Evolutionary conservation across 2,797 vertebrate species (phyloP).

Genomic region (Pygocentrus nattereri): DNA sequence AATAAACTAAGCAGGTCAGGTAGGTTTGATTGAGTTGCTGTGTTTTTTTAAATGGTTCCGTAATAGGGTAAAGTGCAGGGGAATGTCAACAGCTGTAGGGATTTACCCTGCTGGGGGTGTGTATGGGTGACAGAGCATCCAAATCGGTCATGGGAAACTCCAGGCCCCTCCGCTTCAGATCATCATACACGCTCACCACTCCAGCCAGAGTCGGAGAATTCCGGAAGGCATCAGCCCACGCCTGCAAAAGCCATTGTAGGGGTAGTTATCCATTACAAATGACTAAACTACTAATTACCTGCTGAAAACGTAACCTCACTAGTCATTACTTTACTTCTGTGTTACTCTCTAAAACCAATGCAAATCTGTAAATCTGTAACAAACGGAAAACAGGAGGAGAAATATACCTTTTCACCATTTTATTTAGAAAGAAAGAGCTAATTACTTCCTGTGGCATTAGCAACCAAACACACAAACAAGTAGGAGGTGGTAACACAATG

Average conservation of each 20-base stretch:
- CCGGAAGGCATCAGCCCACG: constrained; percentile 97
- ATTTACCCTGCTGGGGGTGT: constrained; percentile 94
- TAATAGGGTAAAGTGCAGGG: constrained; percentile 5
- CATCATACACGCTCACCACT: constrained; percentile 93
- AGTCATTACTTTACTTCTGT: too few relatives aligned
- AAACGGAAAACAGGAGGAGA: too few relatives aligned
- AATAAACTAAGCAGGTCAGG: background rate
- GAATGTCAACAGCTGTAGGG: background rate
- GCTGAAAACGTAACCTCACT: too few relatives aligned
- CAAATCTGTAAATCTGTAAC: too few relatives aligned
- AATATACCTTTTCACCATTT: too few relatives aligned
- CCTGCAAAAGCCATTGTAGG: constrained; percentile 76
- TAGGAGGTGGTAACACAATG: too few relatives aligned
- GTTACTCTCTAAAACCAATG: too few relatives aligned
- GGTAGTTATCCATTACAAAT: too few relatives aligned
- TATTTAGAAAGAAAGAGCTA: too few relatives aligned
- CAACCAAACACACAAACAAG: too few relatives aligned
- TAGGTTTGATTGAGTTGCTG: background rate
- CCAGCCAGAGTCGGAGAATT: constrained; percentile 89
- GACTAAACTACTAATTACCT: too few relatives aligned
- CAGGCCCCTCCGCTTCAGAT: constrained; percentile 91
- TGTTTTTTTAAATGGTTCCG: background rate
- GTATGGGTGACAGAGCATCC: constrained; percentile 95
- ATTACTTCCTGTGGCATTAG: too few relatives aligned
- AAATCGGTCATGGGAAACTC: constrained; percentile 99